Evolutionary conservation across 2,113 vertebrate species (phyloP).

Genomic region (Trochalopteron elliotii): DNA sequence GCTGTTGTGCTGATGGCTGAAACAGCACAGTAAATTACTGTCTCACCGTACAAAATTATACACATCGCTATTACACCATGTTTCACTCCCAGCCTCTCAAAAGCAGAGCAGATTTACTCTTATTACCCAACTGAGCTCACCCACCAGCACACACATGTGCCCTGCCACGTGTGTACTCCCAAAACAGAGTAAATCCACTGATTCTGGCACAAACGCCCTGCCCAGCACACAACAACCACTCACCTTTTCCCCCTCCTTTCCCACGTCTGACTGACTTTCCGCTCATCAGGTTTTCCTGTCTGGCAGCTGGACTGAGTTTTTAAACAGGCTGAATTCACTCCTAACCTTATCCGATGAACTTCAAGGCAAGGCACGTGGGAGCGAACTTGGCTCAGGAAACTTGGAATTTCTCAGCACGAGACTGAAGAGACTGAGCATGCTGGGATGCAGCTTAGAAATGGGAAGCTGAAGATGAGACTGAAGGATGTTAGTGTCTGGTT

Average conservation of each 20-base stretch:
- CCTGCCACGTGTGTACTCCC: background rate
- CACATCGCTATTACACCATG: background rate
- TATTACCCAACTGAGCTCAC: background rate
- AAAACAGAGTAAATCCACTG: rapidly evolving
- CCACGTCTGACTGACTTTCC: background rate
- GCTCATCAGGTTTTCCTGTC: slow-evolving; percentile 1
- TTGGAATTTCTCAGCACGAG: background rate
- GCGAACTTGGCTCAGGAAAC: background rate
- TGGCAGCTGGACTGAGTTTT: background rate
- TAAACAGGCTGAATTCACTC: background rate
- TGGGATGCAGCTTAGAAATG: background rate
- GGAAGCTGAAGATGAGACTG: background rate
- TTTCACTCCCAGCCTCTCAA: background rate
- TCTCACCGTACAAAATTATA: background rate
- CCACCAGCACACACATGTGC: background rate
- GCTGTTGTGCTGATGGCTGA: slow-evolving; percentile 1
- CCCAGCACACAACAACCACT: background rate
- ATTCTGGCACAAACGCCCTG: background rate
- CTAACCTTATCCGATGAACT: background rate
- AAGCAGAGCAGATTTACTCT: background rate
- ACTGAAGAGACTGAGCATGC: background rate
- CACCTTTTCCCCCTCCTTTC: background rate
- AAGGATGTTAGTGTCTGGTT: background rate
- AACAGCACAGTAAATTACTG: slow-evolving; percentile 21
- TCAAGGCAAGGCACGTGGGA: background rate